Percentiles rank a stretch among this genome's conserved stretches.
phyloP scores from a whole-genome alignment of 2,888 invertebrate genomes.

The Temnothorax rugatulus region DNA sequence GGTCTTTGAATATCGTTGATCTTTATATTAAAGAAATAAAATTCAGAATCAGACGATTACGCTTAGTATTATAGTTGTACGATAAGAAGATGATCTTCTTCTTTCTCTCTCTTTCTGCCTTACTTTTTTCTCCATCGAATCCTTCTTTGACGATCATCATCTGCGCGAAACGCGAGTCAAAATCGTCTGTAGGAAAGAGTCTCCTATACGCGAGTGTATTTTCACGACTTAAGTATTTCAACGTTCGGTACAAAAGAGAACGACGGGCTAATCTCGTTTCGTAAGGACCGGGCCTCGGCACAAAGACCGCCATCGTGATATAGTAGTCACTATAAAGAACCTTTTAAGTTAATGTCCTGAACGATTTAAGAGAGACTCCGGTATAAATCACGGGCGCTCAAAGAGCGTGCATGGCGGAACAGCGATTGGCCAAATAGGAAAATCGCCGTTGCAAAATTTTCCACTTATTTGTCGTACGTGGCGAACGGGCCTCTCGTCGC shows the following conservation, averaged over 20 bases:
- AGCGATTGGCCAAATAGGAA: slow-evolving; percentile 71
- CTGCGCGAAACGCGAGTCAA: background rate
- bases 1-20: background rate
- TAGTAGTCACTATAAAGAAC: slow-evolving; percentile 64
- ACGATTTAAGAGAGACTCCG: slow-evolving; percentile 69
- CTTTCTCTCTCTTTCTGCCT: background rate
- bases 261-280: slow-evolving; percentile 55
- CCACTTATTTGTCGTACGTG: slow-evolving; percentile 45
- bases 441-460: slow-evolving; percentile 64
- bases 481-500: slow-evolving; percentile 5
- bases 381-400: slow-evolving; percentile 64
- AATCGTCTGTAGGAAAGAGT: slow-evolving; percentile 37
- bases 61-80: background rate
- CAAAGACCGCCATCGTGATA: slow-evolving; percentile 63
- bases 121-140: background rate
- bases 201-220: slow-evolving; percentile 13
- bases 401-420: slow-evolving; percentile 53
- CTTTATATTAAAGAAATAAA: slow-evolving; percentile 19
- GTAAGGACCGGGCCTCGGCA: slow-evolving; percentile 52
- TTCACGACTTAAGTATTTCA: slow-evolving; percentile 45
- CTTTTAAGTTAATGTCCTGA: slow-evolving; percentile 72
- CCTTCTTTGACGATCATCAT: background rate
- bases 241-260: slow-evolving; percentile 47
- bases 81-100: background rate
- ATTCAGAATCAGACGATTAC: background rate